These are phyloP conservation scores for Xylota segnis DNA, from an alignment of 2,888 invertebrate genomes.

Conservation along the genomic window DNA sequence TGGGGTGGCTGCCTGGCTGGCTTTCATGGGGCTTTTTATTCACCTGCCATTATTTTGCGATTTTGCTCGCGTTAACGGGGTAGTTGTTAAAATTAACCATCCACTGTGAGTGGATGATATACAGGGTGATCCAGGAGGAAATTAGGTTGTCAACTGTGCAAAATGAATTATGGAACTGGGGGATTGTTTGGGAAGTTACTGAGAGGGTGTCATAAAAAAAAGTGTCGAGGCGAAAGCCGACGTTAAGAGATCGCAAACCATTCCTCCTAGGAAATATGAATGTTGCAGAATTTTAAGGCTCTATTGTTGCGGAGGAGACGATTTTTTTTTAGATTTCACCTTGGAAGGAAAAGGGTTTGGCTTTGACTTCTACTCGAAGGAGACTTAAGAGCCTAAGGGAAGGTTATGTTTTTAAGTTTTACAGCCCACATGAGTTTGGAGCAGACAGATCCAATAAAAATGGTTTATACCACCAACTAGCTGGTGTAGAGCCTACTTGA, in stretches of 20 bases:
- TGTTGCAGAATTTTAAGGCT: conserved; percentile 1
- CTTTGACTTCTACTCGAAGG: no score
- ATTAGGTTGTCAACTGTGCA: conserved; percentile 48
- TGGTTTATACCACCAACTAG: no score
- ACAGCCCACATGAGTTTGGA: no score
- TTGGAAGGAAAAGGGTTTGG: no score
- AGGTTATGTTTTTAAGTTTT: no score
- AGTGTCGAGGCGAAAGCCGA: neutral
- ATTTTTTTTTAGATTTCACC: neutral
- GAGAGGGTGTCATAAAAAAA: neutral
- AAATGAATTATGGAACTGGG: conserved; percentile 43
- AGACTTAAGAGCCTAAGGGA: no score
- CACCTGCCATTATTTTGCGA: conserved; percentile 16
- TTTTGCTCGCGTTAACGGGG: conserved; percentile 5
- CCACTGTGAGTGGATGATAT: neutral
- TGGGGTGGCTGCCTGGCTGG: neutral
- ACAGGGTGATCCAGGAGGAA: conserved; percentile 32
- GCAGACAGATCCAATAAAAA: no score
- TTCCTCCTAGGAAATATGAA: neutral
- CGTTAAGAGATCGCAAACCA: neutral
- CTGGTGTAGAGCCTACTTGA: no score
- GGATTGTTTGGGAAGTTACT: neutral
- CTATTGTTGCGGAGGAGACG: neutral
- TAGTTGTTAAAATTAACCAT: conserved; percentile 6
- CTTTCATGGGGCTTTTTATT: neutral